Evolutionary conservation across 2,888 invertebrate genomes (phyloP), one percentile per base, ranked within the genome.

Genomic region (Arctia plantaginis): DNA sequence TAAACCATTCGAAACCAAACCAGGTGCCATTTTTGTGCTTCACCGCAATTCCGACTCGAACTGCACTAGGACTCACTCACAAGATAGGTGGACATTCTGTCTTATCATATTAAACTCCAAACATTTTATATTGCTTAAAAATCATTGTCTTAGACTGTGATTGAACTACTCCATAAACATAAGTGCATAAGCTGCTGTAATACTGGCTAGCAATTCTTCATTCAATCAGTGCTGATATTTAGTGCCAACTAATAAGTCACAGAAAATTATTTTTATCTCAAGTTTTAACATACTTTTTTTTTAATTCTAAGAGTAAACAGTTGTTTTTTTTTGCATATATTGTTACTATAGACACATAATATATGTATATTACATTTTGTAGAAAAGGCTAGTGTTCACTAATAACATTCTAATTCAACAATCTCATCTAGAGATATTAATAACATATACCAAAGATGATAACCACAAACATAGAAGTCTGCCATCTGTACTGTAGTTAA

Each of bases 381-480:
- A 78, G 80, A 71, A 77, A 69, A 77, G 72, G 82, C 77, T 84
- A 84, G 80, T 78, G 72, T 71, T 82, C 77, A 72, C 69, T 23
- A 1, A 72, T 75, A 72, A 68, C 75, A 82, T 80, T 78, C 80
- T 84, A 75, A 75, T 79, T 72, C n/a, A n/a, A n/a, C n/a, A n/a
- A 73, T 41, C 67, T 71, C 73, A 68, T 75, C 82, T 77, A 73
- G 72, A 82, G 74, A 66, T 65, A 71, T 23, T 10, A 23, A 55
- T 66, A 82, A 78, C 27, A 35, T 79, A 78, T 75, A 83, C 84
- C 82, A 82, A 82, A 82, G 84, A 82, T 59, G 15, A 33, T 55
- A 64, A n/a, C 65, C 20, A 55, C 35, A 51, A 66, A n/a, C 64
- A 59, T 69, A 39, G 23, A 69, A 81, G 41, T 72, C 59, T 79